These are phyloP conservation scores for Rutpela maculata DNA, from an alignment of 2,888 invertebrate genomes.

Conservation along the genomic window DNA sequence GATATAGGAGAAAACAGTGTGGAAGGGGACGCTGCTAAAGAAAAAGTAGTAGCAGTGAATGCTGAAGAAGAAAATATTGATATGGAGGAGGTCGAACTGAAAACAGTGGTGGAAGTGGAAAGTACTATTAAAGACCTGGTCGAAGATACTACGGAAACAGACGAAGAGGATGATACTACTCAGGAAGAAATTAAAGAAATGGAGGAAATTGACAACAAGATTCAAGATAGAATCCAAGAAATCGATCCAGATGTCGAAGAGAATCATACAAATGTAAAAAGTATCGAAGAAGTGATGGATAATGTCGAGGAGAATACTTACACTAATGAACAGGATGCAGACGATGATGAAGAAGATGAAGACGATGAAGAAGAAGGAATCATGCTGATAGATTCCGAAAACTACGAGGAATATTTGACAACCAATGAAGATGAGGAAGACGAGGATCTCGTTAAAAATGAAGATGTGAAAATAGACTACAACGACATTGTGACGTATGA, in stretches of 20 bases:
- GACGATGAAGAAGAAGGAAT: slow-evolving; percentile 23
- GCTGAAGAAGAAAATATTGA: background rate
- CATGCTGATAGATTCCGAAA: slow-evolving; percentile 20
- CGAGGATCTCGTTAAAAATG: slow-evolving; percentile 37
- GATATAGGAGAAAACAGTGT: background rate
- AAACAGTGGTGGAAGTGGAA: background rate
- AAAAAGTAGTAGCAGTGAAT: background rate
- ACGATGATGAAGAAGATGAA: too few species aligned
- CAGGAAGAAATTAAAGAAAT: background rate
- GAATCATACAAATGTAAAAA: too few species aligned
- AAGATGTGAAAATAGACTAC: slow-evolving; percentile 31
- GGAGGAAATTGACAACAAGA: background rate
- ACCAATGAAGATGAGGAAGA: slow-evolving; percentile 48
- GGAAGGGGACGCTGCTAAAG: background rate
- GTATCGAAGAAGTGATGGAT: background rate
- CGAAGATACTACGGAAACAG: background rate
- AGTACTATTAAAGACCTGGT: background rate
- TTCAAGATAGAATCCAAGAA: background rate
- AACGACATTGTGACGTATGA: background rate
- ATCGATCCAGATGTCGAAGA: background rate
- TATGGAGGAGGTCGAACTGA: background rate
- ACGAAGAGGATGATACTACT: background rate
- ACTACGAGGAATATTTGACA: slow-evolving; percentile 44
- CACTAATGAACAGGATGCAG: slow-evolving; percentile 11
- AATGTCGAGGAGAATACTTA: slow-evolving; percentile 46